phyloP scores from a whole-genome alignment of 2,113 vertebrate species.

The Hypocryptadius cinnamomeus region DNA sequence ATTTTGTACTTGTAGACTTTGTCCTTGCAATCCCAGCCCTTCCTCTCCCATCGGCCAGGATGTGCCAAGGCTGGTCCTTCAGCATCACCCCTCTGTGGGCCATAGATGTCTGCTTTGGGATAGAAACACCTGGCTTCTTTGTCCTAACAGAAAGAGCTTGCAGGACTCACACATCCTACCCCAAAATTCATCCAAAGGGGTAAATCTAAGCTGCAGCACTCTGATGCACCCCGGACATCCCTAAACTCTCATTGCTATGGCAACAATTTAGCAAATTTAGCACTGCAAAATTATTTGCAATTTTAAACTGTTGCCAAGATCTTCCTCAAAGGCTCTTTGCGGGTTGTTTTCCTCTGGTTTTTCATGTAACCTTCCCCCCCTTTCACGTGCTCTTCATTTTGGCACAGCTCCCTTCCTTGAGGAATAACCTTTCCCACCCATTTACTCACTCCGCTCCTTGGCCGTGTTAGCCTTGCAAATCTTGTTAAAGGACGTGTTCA shows the following conservation, averaged over 20 bases:
- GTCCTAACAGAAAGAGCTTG: not conserved
- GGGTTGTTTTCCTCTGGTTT: not conserved
- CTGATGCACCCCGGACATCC: not conserved
- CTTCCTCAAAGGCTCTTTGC: not conserved
- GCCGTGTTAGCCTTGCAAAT: not conserved
- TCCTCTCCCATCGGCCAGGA: rapidly evolving
- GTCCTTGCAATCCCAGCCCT: not conserved
- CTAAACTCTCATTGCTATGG: not conserved
- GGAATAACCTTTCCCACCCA: not conserved
- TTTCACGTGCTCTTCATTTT: not conserved
- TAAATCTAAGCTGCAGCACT: not conserved
- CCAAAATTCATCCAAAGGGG: not conserved
- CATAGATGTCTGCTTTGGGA: rapidly evolving
- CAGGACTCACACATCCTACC: not conserved
- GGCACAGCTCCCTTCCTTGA: not conserved
- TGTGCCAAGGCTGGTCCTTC: not conserved
- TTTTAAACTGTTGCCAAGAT: not conserved
- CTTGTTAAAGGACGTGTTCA: not conserved
- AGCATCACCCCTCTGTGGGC: not conserved
- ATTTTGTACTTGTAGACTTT: not conserved
- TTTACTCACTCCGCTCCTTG: not conserved
- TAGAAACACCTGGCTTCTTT: not conserved
- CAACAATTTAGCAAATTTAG: not conserved
- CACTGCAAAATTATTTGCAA: not conserved
- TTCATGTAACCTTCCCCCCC: not conserved